Base-by-base conservation (phyloP, 2,888 invertebrate species). In the Drosophila imparisetae region DNA sequence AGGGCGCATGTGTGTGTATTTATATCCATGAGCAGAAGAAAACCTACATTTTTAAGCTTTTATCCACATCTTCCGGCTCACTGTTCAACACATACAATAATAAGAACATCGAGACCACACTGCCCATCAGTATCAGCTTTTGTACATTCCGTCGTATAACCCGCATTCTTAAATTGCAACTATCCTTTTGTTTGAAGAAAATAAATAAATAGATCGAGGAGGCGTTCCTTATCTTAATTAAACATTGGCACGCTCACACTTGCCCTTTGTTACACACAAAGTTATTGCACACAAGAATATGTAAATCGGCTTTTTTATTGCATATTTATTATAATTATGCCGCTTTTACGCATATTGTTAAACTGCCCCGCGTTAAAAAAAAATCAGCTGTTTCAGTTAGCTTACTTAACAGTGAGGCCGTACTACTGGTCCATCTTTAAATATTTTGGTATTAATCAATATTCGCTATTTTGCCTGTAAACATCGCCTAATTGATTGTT, bases 1-100 rank as follows among this genome's bases (percentile, higher is more conserved):
- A 7, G 27, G 4, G 4, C 13, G 15, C 11, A 58, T 48, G 2
- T 2, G 8, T 42, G 15, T 30, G 32, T 45, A n/a, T 48, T 13
- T 24, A 36, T 30, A 13, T 3, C 11, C n/a, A 40, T 38, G 1
- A 18, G 40, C 15, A 34, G 45, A n/a, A 24, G 3, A 52, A 11
- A 15, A 72, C 85, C 74, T 72, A 90, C 89, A 90, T 90, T 72
- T 86, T 88, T 6, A 72, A 48, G 29, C 21, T 67, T 30, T 80
- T 83, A 66, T 89, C 83, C 7, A 89, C 40, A 61, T 88, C 85
- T 49, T 58, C 61, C 13, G 66, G 58, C 62, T 73, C 72, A 10
- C 61, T 57, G 45, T 59, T 80, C 11, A 83, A 36, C 1, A 82
- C 52, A 30, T 82, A 76, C 2, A 85, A 48, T 0, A 80, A 57